These are phyloP conservation scores for Drosophila arawakana DNA, from an alignment of 1,140 invertebrate species.

Conservation along the genomic window DNA sequence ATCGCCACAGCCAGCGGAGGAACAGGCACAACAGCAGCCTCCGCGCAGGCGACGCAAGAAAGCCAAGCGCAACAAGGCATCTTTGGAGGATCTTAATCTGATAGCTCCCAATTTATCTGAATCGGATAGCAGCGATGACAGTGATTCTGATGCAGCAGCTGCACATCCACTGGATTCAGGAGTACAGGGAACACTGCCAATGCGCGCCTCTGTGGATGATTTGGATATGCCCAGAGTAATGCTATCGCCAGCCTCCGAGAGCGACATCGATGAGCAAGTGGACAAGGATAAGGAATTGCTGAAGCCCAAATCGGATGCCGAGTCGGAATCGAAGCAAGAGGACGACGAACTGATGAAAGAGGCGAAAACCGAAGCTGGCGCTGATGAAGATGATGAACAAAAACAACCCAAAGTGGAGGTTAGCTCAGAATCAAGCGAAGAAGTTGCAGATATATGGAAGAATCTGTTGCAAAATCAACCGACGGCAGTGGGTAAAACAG, in stretches of 20 bases:
- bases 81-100: conserved; percentile 87
- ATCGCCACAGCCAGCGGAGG: neutral
- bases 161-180: conserved; percentile 19
- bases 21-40: conserved; percentile 29
- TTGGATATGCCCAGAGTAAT: conserved; percentile 70
- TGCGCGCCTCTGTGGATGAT: conserved; percentile 60
- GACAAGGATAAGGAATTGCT: conserved; percentile 42
- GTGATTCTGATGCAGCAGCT: conserved; percentile 85
- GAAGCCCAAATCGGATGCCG: neutral
- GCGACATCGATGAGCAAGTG: conserved; percentile 64
- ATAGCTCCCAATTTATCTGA: conserved; percentile 93
- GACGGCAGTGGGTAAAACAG: conserved; percentile 56
- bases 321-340: conserved; percentile 7
- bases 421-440: conserved; percentile 27
- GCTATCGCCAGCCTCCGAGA: conserved; percentile 72
- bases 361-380: conserved; percentile 11
- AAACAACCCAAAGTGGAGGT: conserved; percentile 39
- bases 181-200: conserved; percentile 43
- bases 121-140: conserved; percentile 91
- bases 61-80: conserved; percentile 86
- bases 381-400: neutral
- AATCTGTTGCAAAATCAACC: conserved; percentile 86
- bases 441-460: conserved; percentile 91
- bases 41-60: conserved; percentile 85
- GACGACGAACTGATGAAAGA: neutral